Percentiles rank a stretch among this genome's conserved stretches.
phyloP scores from a whole-genome alignment of 2,113 vertebrate species.

The Oostethus manadensis region DNA sequence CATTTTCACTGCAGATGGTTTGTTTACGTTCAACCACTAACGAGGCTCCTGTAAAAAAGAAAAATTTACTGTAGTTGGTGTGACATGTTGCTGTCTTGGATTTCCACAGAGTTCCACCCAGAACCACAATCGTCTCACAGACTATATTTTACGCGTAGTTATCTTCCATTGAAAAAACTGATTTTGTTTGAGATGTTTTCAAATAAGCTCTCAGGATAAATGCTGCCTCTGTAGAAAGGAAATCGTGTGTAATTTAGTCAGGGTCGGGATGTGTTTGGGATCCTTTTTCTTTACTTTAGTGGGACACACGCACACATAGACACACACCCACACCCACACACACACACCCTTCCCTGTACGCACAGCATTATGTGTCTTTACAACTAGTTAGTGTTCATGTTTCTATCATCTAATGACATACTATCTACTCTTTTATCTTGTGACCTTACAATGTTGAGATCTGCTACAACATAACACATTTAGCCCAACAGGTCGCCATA shows the following conservation, averaged over 20 bases:
- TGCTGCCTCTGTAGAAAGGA: conserved; percentile 21
- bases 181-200: conserved; percentile 18
- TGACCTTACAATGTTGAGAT: conserved; percentile 7
- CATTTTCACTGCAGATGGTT: conserved; percentile 34
- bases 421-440: conserved; percentile 12
- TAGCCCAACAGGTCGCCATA: background rate
- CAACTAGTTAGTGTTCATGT: conserved; percentile 33
- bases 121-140: conserved; percentile 38
- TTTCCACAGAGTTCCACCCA: conserved; percentile 32
- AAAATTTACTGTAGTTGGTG: conserved; percentile 6
- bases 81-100: conserved; percentile 19
- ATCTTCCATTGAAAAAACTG: conserved; percentile 13
- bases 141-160: conserved; percentile 34
- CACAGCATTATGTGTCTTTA: conserved; percentile 24
- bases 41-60: conserved; percentile 32
- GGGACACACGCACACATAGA: background rate
- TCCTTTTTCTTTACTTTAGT: conserved; percentile 35
- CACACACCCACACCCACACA: conserved; percentile 9
- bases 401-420: conserved; percentile 25
- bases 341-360: conserved; percentile 39
- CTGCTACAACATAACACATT: background rate
- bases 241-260: conserved; percentile 21
- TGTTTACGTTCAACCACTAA: conserved; percentile 46
- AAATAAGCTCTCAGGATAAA: conserved; percentile 13
- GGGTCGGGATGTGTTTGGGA: conserved; percentile 39